Percentiles rank a stretch among this genome's conserved stretches.
These are phyloP conservation scores for Apteryx mantelli DNA, from an alignment of 2,113 vertebrate species.

Conservation along the genomic window DNA sequence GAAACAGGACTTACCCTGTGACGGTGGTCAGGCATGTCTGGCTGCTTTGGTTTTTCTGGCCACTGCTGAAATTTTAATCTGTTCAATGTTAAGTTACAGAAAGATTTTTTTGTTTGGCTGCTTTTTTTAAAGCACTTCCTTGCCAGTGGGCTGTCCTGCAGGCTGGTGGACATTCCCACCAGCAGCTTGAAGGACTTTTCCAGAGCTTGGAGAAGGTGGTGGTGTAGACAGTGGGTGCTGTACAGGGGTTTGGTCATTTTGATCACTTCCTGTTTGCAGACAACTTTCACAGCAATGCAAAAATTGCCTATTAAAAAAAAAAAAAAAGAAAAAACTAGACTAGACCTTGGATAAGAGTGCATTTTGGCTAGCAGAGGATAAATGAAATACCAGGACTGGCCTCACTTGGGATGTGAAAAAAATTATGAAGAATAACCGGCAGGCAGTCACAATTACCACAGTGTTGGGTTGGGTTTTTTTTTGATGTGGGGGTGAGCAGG, in stretches of 20 bases:
- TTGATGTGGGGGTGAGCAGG: accelerated
- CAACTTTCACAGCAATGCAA: background rate
- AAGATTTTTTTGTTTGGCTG: background rate
- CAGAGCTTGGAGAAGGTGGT: background rate
- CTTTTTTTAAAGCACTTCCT: background rate
- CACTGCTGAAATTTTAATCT: background rate
- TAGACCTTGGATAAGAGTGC: background rate
- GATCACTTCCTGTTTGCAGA: background rate
- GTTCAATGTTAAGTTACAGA: accelerated
- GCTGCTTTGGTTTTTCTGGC: too few species aligned
- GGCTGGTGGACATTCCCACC: background rate
- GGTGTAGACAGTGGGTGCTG: background rate
- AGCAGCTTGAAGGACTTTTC: background rate
- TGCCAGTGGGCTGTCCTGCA: background rate
- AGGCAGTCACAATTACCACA: background rate
- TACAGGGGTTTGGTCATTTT: background rate
- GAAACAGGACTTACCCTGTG: background rate
- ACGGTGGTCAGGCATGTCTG: background rate
- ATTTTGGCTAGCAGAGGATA: background rate
- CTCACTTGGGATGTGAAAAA: background rate
- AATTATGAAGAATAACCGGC: background rate
- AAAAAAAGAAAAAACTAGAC: background rate
- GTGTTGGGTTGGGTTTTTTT: accelerated
- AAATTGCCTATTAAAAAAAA: background rate
- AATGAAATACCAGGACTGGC: background rate